A percentile compares a stretch with the other conserved stretches of the same genome.
phyloP scores from a whole-genome alignment of 2,797 vertebrate species.

The Cirrhinus molitorella region DNA sequence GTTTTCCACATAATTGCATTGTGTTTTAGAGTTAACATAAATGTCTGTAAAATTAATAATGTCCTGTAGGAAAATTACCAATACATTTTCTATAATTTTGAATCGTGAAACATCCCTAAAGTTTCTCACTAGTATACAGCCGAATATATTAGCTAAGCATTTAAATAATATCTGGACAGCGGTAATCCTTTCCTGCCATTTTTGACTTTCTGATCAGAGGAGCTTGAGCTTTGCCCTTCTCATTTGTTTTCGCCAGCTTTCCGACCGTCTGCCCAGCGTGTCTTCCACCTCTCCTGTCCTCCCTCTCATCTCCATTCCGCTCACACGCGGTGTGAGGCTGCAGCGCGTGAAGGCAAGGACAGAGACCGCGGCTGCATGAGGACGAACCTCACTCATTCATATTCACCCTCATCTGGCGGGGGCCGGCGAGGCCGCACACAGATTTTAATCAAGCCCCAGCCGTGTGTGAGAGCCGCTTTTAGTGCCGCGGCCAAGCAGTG shows the following conservation, averaged over 20 bases:
- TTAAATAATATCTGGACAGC: slow-evolving; percentile 14
- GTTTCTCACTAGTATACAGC: background rate
- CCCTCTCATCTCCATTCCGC: slow-evolving; percentile 48
- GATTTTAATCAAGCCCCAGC: slow-evolving; percentile 56
- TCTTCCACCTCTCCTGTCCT: slow-evolving; percentile 20
- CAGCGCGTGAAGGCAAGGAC: slow-evolving; percentile 18
- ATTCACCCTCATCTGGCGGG: slow-evolving; percentile 64
- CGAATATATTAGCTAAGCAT: slow-evolving; percentile 11
- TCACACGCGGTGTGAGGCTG: background rate
- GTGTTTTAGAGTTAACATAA: background rate
- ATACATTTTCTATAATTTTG: background rate
- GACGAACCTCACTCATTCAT: slow-evolving; percentile 67
- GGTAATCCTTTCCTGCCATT: slow-evolving; percentile 11
- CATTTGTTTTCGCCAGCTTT: slow-evolving; percentile 53
- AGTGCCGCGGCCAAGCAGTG: slow-evolving; percentile 17
- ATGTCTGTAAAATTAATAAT: background rate
- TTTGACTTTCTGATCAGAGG: slow-evolving; percentile 39
- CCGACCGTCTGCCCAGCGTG: slow-evolving; percentile 37
- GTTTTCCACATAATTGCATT: background rate
- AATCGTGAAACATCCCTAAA: background rate
- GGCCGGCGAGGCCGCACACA: slow-evolving; percentile 4
- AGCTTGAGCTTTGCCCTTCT: slow-evolving; percentile 53
- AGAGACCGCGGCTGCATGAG: slow-evolving; percentile 37
- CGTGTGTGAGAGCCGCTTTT: slow-evolving; percentile 22
- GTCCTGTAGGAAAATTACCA: background rate